Percentiles rank a stretch among this genome's conserved stretches.
phyloP scores from a whole-genome alignment of 2,113 vertebrate species.

The Anthoscopus minutus region DNA sequence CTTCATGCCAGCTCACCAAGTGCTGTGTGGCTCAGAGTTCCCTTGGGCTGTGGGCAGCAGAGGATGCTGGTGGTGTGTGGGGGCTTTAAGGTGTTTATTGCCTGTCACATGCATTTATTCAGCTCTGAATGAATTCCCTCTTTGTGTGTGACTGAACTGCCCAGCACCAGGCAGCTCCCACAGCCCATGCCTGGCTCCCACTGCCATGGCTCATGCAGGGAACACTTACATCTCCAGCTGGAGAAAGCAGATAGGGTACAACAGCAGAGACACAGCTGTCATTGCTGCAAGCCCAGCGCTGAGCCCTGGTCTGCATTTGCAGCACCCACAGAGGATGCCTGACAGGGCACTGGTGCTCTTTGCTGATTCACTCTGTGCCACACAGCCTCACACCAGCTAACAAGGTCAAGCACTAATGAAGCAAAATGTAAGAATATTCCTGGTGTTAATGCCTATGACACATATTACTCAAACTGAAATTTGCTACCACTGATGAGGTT shows the following conservation, averaged over 20 bases:
- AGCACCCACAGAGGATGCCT: background rate
- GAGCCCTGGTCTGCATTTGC: background rate
- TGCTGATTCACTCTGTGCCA: background rate
- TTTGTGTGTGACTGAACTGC: background rate
- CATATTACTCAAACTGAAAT: background rate
- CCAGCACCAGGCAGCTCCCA: background rate
- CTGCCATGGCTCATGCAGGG: rapidly evolving
- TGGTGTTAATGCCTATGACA: background rate
- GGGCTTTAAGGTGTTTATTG: background rate
- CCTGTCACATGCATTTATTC: background rate
- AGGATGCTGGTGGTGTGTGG: background rate
- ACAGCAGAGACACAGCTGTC: background rate
- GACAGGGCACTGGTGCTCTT: background rate
- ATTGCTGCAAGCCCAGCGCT: background rate
- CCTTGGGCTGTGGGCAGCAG: background rate
- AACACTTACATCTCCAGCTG: background rate
- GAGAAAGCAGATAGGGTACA: background rate
- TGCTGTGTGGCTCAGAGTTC: background rate
- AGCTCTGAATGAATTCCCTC: background rate
- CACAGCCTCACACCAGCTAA: background rate
- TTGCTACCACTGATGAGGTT: background rate
- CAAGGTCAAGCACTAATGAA: background rate
- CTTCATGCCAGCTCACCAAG: background rate
- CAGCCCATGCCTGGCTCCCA: background rate
- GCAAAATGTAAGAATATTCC: background rate